phyloP scores from a whole-genome alignment of 1,140 invertebrate genomes.

The Aphaenogaster ashmeadi region DNA sequence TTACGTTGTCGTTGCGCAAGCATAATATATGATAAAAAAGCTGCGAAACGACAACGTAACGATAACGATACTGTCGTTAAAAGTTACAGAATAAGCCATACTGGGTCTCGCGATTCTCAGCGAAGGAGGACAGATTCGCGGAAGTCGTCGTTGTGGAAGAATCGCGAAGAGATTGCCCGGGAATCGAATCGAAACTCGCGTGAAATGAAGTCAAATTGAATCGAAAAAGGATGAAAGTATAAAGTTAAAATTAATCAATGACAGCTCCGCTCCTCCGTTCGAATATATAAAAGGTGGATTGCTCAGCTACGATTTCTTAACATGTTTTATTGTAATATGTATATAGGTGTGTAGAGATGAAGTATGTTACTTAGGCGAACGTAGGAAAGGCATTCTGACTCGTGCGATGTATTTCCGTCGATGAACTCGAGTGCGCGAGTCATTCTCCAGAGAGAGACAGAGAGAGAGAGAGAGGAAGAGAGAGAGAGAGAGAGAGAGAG shows the following conservation, averaged over 20 bases:
- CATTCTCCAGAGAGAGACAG: constrained; percentile 43
- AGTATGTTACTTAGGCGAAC: constrained; percentile 53
- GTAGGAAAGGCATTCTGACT: constrained; percentile 57
- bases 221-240: not conserved
- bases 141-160: not conserved
- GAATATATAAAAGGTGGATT: not conserved
- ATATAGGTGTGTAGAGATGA: constrained; percentile 33
- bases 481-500: not conserved
- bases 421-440: constrained; percentile 65
- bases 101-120: not conserved
- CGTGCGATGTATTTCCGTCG: constrained; percentile 68
- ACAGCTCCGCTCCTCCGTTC: too few species aligned
- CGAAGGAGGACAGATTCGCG: too few species aligned
- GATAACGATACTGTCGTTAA: too few species aligned
- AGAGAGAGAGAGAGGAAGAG: too few species aligned
- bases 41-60: too few species aligned
- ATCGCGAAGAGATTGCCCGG: not conserved
- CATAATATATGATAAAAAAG: too few species aligned
- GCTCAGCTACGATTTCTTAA: not conserved
- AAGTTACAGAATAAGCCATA: too few species aligned
- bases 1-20: too few species aligned
- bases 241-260: not conserved
- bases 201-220: not conserved
- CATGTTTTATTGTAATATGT: constrained; percentile 33
- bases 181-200: not conserved